A percentile compares a stretch with the other conserved stretches of the same genome.
phyloP scores from a whole-genome alignment of 2,888 invertebrate species.

The Lissocephala sabroskyi region DNA sequence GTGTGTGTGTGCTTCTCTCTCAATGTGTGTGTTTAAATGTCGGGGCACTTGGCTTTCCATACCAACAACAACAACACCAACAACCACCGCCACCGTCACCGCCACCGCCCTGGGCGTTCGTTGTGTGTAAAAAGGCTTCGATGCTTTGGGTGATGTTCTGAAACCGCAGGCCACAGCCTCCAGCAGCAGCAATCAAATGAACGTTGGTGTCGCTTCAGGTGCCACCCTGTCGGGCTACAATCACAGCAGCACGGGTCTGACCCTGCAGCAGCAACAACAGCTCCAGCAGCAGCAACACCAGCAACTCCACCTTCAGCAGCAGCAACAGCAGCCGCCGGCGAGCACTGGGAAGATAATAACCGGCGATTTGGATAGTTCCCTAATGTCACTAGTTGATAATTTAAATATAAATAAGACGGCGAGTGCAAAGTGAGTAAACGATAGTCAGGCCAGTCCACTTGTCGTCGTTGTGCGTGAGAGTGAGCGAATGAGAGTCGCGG shows the following conservation, averaged over 20 bases:
- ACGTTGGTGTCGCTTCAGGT: conserved; percentile 71
- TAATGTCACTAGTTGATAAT: conserved; percentile 94
- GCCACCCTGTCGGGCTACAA: conserved; percentile 37
- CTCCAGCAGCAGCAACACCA: conserved; percentile 51
- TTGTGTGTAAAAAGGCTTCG: conserved; percentile 76
- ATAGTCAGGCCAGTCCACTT: conserved; percentile 6
- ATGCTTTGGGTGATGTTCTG: conserved; percentile 82
- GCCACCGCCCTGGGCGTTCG: conserved; percentile 8
- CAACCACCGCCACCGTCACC: too few species aligned
- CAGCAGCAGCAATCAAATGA: conserved; percentile 66
- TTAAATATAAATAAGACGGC: conserved; percentile 86
- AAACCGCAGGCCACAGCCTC: conserved; percentile 78
- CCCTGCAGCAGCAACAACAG: conserved; percentile 50
- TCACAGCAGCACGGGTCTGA: conserved; percentile 34
- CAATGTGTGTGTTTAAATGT: conserved; percentile 52
- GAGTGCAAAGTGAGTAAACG: conserved; percentile 78
- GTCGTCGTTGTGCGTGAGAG: background rate
- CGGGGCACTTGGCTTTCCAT: conserved; percentile 47
- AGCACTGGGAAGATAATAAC: conserved; percentile 84
- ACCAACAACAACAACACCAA: conserved; percentile 25
- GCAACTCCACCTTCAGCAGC: conserved; percentile 59
- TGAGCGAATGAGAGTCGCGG: too few species aligned
- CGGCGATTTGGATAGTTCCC: conserved; percentile 93
- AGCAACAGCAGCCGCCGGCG: conserved; percentile 72
- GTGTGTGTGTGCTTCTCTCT: conserved; percentile 55